phyloP scores from a whole-genome alignment of 2,888 invertebrate genomes.

The Tortricodes alternella region DNA sequence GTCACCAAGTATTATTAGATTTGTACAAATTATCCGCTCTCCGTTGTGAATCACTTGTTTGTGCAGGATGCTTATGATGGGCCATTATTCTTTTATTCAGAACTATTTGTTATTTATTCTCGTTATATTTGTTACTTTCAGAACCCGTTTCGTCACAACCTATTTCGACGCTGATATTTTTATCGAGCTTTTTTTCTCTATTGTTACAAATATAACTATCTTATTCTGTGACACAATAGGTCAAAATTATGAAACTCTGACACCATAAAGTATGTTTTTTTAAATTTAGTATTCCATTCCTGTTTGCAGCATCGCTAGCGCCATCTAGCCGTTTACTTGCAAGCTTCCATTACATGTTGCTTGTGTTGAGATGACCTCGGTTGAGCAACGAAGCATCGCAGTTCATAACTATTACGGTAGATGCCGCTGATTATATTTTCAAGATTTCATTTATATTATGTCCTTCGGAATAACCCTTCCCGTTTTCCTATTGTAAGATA shows the following conservation, averaged over 20 bases:
- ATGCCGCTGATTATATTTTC: constrained; percentile 18
- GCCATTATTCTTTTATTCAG: constrained; percentile 33
- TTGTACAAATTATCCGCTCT: constrained; percentile 49
- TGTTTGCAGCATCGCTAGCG: not conserved
- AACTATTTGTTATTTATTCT: constrained; percentile 35
- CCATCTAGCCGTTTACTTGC: constrained; percentile 13
- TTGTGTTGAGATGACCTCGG: not conserved
- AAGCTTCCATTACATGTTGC: not conserved
- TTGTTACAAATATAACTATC: not conserved
- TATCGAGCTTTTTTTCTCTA: not conserved
- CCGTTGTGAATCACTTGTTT: constrained; percentile 38
- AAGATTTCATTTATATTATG: not conserved
- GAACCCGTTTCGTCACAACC: constrained; percentile 1
- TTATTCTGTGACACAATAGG: too few species aligned
- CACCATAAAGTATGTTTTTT: not conserved
- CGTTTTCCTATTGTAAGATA: too few species aligned
- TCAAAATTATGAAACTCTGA: too few species aligned
- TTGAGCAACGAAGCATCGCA: too few species aligned
- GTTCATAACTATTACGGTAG: constrained; percentile 7
- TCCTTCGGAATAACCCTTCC: too few species aligned
- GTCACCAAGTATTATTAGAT: constrained; percentile 59
- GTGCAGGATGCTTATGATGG: constrained; percentile 35
- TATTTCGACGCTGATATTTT: constrained; percentile 7
- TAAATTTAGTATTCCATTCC: too few species aligned
- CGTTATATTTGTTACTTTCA: constrained; percentile 19